Evolutionary conservation across 2,113 vertebrate species (phyloP), one percentile per base, ranked within the genome.

Genomic region (Aix galericulata): DNA sequence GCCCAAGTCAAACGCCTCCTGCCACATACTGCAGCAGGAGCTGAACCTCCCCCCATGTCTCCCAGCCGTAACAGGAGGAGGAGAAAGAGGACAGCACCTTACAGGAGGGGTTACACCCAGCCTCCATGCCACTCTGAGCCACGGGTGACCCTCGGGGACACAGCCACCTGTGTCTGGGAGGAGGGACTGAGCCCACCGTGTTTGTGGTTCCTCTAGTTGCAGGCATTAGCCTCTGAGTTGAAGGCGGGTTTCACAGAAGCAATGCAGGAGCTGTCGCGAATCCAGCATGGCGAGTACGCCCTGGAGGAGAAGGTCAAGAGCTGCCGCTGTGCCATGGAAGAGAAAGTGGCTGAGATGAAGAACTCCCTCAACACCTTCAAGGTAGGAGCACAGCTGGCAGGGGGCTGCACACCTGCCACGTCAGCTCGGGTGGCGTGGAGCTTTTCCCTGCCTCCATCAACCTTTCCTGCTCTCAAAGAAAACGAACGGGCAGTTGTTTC

Each of bases 311-410:
- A 98, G 92, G 98, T 99, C 53, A 98, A 98, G 93, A 98, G 98
- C 52, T 98, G 98, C 88, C 98, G 98, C 82, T 99, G 98, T 56
- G 98, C 99, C 44, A 98, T 99, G 96, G 98, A 99, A 59, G 98
- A 99, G 92, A 99, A 99, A 96, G 99, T 99, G 91, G 98, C 99
- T 13, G 98, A 99, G 91, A 98, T 99, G 97, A 99, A 99, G 97
- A 99, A 99, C 89, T 99, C 98, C 9, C 97, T 99, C 55, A 99
- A 99, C 97, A 99, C 98, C 0, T 98, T 99, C 89, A 99, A 99
- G 99, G 99, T 99, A 94, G 78, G 83, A 82, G 26, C 8, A 36
- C 52, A 64, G 71, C 55, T 32, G 9, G 36, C 0, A 2, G 34
- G 26, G 52, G 40, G 50, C 46, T 63, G 75, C 31, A 20, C 6